A percentile compares a stretch with the other conserved stretches of the same genome.
These are phyloP conservation scores for Catamblyrhynchus diadema DNA, from an alignment of 2,797 vertebrate genomes.

Conservation along the genomic window DNA sequence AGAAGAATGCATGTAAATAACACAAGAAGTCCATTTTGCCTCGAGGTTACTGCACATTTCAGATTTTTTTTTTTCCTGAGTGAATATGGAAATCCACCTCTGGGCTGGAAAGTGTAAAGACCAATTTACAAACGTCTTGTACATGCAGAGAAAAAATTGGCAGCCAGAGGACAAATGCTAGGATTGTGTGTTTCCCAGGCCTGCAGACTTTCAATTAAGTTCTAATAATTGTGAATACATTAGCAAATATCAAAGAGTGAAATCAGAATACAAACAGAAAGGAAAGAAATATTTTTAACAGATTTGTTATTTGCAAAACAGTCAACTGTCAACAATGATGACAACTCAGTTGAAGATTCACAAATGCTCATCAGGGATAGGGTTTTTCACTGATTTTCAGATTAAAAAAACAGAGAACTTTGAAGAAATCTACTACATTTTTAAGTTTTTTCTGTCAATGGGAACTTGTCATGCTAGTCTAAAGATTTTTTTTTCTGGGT, in stretches of 20 bases:
- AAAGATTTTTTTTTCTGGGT: not conserved
- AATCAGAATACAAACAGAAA: slow-evolving; percentile 7
- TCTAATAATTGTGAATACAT: slow-evolving; percentile 44
- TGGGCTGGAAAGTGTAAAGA: not conserved
- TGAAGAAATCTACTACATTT: not conserved
- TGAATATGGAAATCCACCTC: not conserved
- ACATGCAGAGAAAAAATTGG: not conserved
- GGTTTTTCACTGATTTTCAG: not conserved
- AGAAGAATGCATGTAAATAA: not conserved
- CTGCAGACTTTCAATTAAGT: slow-evolving; percentile 3
- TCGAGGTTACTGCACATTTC: not conserved
- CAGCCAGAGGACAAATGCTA: slow-evolving; percentile 1
- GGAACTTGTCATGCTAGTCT: not conserved
- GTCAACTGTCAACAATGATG: not conserved
- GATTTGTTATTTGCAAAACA: not conserved
- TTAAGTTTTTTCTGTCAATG: not conserved
- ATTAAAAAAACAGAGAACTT: not conserved
- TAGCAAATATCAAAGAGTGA: slow-evolving; percentile 24
- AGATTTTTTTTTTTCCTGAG: not conserved
- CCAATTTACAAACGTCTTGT: not conserved
- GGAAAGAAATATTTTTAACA: not conserved
- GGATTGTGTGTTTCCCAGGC: not conserved
- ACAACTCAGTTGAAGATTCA: not conserved
- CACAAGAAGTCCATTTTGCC: not conserved
- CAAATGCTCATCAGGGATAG: not conserved